Evolutionary conservation across 23 tunicate species (phyloP).

Genomic region (Ciona savignyi): DNA sequence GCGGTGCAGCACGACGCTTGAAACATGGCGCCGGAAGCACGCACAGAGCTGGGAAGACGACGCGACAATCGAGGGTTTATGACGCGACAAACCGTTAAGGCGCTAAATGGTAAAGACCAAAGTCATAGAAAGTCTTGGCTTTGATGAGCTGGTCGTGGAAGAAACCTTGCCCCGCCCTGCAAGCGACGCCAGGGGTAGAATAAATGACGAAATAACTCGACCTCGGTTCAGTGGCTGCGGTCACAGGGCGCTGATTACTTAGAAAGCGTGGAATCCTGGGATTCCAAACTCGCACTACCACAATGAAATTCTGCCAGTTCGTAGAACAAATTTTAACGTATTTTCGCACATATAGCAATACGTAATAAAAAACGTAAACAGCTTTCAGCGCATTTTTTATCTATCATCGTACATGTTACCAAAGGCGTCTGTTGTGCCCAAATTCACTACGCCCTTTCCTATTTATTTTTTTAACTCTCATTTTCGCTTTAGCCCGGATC

Average conservation of each 20-base stretch:
- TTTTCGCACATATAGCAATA: no score
- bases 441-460: background rate
- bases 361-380: no score
- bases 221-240: background rate
- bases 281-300: no score
- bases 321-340: no score
- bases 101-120: background rate
- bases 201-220: background rate
- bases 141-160: background rate
- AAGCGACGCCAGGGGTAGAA: background rate
- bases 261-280: background rate
- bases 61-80: background rate
- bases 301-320: no score
- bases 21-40: constrained; percentile 1
- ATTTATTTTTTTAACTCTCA: background rate
- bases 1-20: background rate
- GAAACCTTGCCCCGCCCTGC: background rate
- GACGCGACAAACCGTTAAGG: constrained; percentile 1
- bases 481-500: background rate
- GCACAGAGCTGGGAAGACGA: background rate
- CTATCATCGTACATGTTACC: background rate
- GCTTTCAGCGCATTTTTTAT: no score
- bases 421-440: background rate
- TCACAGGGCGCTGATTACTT: background rate
- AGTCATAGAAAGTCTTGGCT: background rate